Base-by-base conservation (phyloP, 1,140 invertebrate genomes). In the Hylaeus volcanicus region DNA sequence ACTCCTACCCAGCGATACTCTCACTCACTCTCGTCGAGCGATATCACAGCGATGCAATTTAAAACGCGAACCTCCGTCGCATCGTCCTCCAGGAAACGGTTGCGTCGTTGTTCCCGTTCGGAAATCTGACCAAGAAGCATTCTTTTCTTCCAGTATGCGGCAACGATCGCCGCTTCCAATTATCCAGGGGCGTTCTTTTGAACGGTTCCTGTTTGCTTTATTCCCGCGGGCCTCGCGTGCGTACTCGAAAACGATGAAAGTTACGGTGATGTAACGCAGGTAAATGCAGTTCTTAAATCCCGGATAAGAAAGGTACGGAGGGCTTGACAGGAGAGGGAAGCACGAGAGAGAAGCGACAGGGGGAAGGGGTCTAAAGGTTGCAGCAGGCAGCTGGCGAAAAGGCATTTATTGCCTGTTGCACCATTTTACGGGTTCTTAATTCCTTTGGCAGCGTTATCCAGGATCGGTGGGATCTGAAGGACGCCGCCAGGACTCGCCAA, bases 391-490 rank as follows among this genome's bases (percentile, higher is more conserved):
- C 90, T 91, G 91, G 91, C 88, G 87, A 89, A 91, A 90, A 89
- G 89, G 90, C 88, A 92, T 93, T 93, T 92, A 92, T 92, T 90
- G 91, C 90, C 83, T 77, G 84, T 87, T 88, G 84, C 87, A 85
- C 88, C 89, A 89, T 88, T 93, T 92, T 90, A 93, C 89, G 91
- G 87, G 82, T 89, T 90, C 90, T 92, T 92, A 90, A 92, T 91
- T 92, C 90, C 84, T 81, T 89, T 81, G 75, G 84, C 82, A 72
- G 76, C 82, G 65, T 83, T 89, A 82, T 83, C 66, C 77, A 15
- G 74, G 78, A 78, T 86, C 72, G 72, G 69, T 71, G 68, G 82
- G 82, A 82, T 84, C 82, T 87, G 56, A 81, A 87, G 83, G 68
- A 82, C 77, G 83, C 88, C 87, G 89, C 81, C 83, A 76, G 88